These are phyloP conservation scores for Spinus olivaceus DNA, from an alignment of 2,797 vertebrate species.

Conservation along the genomic window DNA sequence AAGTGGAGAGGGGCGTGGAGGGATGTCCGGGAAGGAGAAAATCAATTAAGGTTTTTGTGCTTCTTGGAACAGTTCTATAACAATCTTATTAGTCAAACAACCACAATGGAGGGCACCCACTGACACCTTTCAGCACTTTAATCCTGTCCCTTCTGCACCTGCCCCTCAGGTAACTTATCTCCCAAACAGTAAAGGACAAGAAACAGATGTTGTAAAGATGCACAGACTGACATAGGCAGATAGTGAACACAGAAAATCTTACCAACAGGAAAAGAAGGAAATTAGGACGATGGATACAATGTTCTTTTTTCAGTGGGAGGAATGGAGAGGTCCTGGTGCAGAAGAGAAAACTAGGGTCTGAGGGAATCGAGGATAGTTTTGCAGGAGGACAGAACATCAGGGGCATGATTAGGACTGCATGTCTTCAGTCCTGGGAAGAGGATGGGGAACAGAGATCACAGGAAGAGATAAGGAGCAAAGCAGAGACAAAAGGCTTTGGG, in stretches of 20 bases:
- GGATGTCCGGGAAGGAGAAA: accelerated
- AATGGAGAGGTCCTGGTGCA: background rate
- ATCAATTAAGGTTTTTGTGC: background rate
- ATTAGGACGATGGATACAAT: background rate
- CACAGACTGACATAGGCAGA: background rate
- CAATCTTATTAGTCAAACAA: background rate
- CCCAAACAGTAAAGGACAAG: background rate
- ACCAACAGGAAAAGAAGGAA: background rate
- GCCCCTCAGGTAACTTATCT: background rate
- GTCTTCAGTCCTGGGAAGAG: background rate
- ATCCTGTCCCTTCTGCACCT: background rate
- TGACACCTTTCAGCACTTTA: background rate
- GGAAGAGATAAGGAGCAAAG: background rate
- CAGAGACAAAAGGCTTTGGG: background rate
- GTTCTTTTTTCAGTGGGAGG: background rate
- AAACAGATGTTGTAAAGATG: background rate
- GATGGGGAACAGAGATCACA: background rate
- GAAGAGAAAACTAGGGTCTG: background rate
- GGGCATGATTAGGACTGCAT: background rate
- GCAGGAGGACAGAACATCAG: background rate
- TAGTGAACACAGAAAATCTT: background rate
- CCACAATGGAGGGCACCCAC: accelerated
- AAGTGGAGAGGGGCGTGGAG: accelerated
- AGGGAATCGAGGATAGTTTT: background rate
- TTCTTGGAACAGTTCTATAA: background rate